phyloP scores from a whole-genome alignment of 2,888 invertebrate species.

The Lasioglossum oenotherae region DNA sequence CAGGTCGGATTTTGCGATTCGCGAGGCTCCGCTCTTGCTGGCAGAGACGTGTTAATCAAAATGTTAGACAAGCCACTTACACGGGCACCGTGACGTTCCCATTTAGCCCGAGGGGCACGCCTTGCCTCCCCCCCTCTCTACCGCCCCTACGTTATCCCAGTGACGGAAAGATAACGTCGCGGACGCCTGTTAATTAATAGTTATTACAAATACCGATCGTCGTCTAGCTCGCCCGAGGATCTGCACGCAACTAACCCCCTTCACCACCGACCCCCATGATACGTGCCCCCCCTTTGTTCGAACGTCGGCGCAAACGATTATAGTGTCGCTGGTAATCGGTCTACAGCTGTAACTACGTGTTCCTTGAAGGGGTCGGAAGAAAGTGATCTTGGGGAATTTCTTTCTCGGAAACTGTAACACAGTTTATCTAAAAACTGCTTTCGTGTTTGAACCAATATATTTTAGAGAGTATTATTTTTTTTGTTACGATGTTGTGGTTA shows the following conservation, averaged over 20 bases:
- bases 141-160: constrained; percentile 22
- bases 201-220: constrained; percentile 64
- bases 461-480: background rate
- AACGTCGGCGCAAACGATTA: constrained; percentile 6
- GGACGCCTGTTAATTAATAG: constrained; percentile 71
- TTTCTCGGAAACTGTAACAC: background rate
- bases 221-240: constrained; percentile 13
- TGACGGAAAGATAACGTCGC: constrained; percentile 65
- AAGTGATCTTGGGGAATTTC: background rate
- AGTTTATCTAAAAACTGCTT: background rate
- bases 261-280: background rate
- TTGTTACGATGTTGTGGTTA: background rate
- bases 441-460: background rate
- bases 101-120: constrained; percentile 77
- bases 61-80: constrained; percentile 84
- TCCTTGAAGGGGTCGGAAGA: background rate
- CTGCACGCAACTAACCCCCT: background rate
- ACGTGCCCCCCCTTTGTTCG: background rate
- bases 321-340: constrained; percentile 36
- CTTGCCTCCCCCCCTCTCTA: background rate
- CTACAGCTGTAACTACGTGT: constrained; percentile 25
- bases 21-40: constrained; percentile 69
- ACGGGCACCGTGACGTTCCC: constrained; percentile 83
- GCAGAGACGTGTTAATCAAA: constrained; percentile 84
- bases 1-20: constrained; percentile 69